Evolutionary conservation across 2,888 invertebrate species (phyloP), one percentile per base, ranked within the genome.

Genomic region (Cosmorhoe ocellata): DNA sequence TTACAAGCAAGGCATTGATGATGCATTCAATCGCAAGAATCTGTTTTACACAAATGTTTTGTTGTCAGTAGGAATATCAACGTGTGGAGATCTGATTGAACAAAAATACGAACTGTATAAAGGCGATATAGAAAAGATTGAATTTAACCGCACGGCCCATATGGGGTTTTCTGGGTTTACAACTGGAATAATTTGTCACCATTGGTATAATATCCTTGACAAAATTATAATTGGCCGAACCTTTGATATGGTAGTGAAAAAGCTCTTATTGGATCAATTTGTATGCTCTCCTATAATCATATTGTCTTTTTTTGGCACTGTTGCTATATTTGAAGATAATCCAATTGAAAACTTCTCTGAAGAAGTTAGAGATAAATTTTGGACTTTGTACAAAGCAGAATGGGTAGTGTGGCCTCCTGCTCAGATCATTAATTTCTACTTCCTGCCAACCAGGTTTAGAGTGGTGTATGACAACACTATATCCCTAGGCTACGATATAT

Each of bases 331-430:
- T 61, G 96, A 97, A 82, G 88, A 91, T 7, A 88, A 92, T 53
- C 91, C 92, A 1, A 71, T 88, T 40, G 72, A 88, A 10, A 93
- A 94, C 63, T 92, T 96, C 45, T 90, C 91, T 58, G 79, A 90
- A 31, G 96, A 96, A 84, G 90, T 96, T 26, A 91, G 88, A 63
- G 84, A 91, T 22, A 97, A 98, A 79, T 96, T 95, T 12, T 92
- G 92, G 90, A 92, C 90, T 60, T 84, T 98, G 8, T 97, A 97
- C 73, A 90, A 92, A 39, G 97, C 97, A 0, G 98, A 98, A 77
- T 98, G 97, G 96, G 74, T 96, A 4, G 93, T 98, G 18, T 98
- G 98, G 98, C 98, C 98, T 0, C 95, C 96, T 4, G 97, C 97
- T 0, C 98, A 98, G 79, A 89, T 97, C 32, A 89, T 98, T n/a